A percentile compares a stretch with the other conserved stretches of the same genome.
These are phyloP conservation scores for Prunella strophiata DNA, from an alignment of 2,797 vertebrate genomes.

Conservation along the genomic window DNA sequence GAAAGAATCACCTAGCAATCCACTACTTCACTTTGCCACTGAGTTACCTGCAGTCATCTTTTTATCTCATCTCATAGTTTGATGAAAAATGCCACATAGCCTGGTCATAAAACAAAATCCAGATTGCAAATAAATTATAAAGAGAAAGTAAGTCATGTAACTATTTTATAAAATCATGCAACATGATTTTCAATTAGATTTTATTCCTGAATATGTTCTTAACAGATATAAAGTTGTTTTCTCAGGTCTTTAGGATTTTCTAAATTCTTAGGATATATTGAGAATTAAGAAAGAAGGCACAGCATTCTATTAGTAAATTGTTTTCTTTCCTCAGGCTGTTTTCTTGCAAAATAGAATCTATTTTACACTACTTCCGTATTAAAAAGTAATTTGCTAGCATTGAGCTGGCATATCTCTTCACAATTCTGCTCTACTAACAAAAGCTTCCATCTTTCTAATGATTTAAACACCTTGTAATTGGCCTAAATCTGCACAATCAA, in stretches of 20 bases:
- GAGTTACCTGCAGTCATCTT: background rate
- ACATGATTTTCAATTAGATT: background rate
- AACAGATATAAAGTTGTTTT: background rate
- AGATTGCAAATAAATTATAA: background rate
- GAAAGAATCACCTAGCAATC: background rate
- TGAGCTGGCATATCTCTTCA: background rate
- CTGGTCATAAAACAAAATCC: background rate
- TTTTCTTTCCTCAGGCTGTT: background rate
- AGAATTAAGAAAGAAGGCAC: background rate
- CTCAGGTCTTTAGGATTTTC: background rate
- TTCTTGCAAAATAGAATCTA: conserved; percentile 22
- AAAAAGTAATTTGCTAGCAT: background rate
- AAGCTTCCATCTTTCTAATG: background rate
- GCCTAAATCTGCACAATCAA: conserved; percentile 12
- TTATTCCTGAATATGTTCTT: background rate
- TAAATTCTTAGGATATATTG: background rate
- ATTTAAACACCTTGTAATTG: conserved; percentile 30
- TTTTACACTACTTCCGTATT: conserved; percentile 2
- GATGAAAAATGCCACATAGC: background rate
- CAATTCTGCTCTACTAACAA: background rate
- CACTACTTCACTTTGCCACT: background rate
- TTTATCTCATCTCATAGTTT: background rate
- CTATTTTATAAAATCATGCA: background rate
- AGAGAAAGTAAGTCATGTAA: background rate
- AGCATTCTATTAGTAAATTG: background rate